Base-by-base conservation (phyloP, 2,113 vertebrate species). In the Otis tarda region DNA sequence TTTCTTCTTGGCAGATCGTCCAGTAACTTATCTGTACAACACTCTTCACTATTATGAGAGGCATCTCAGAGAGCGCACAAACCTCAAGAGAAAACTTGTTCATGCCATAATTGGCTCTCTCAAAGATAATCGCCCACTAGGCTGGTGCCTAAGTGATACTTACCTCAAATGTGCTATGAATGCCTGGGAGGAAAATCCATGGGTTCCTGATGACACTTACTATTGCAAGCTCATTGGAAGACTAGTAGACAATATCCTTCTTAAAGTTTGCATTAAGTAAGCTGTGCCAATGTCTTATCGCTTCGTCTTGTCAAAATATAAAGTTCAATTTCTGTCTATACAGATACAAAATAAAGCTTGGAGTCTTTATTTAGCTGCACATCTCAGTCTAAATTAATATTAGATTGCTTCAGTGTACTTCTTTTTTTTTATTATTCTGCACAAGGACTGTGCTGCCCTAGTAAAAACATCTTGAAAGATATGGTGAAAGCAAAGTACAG, bases 231-330 rank as follows among this genome's bases (percentile, higher is more conserved):
- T 99, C 73, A 99, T 99, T 94, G 99, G 99, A 68, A 99, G 99
- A 89, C 98, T 99, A 16, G 99, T 99, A 63, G 99, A 99, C 96
- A 99, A 99, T 99, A 99, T 99, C 99, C 99, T 99, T 99, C 91
- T 74, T 69, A n/a, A 71, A 43, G 43, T 20, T 49, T 45, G 10
- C 9, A 7, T 73, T 37, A 35, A 61, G 27, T 37, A 28, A 67
- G 22, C 56, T 83, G 23, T 68, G 35, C 50, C 33, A 57, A 2
- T 49, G 15, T 49, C 33, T 39, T 75, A 14, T 1, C 37, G 55
- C 41, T 87, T 84, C 3, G 7, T 61, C 86, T 78, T 10, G 15
- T 70, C 20, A 33, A 65, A 82, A 74, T 21, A 61, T 0, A 3
- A 55, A 56, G 14, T 65, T 95, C 13, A 5, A 0, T 55, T 86